A percentile compares a stretch with the other conserved stretches of the same genome.
Evolutionary conservation across 2,113 vertebrate species (phyloP).

Genomic region (Ginglymostoma cirratum): DNA sequence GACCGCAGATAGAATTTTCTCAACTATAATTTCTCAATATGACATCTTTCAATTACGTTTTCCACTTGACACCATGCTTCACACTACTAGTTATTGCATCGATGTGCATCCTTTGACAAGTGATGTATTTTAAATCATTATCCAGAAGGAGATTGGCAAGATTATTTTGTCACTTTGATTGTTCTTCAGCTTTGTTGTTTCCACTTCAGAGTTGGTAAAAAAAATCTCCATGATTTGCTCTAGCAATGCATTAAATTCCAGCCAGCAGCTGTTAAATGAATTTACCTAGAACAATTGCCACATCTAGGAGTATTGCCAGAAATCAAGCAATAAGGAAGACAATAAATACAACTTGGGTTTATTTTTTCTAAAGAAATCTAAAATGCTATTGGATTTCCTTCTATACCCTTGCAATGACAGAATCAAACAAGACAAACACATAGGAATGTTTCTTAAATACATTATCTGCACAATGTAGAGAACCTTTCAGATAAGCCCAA

Average conservation of each 20-base stretch:
- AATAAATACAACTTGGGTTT: neutral
- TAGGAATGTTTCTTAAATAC: neutral
- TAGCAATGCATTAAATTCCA: neutral
- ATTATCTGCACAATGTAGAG: neutral
- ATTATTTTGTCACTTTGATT: neutral
- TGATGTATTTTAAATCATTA: conserved; percentile 48
- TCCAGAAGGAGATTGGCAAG: conserved; percentile 29
- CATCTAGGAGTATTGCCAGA: neutral
- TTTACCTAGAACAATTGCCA: neutral
- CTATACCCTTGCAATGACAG: neutral
- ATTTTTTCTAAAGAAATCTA: neutral
- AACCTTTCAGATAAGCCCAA: neutral
- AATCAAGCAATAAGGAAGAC: neutral
- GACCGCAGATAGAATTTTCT: conserved; percentile 48
- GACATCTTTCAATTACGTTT: conserved; percentile 57
- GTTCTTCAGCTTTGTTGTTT: neutral
- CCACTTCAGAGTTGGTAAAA: conserved; percentile 4
- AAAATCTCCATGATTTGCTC: neutral
- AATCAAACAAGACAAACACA: neutral
- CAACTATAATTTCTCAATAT: conserved; percentile 51
- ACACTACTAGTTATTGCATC: conserved; percentile 44
- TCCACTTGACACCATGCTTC: conserved; percentile 48
- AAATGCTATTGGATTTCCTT: neutral
- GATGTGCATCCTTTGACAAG: conserved; percentile 42
- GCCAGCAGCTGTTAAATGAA: neutral